Base-by-base conservation (phyloP, 2,888 invertebrate genomes). In the Chalcis sispes region DNA sequence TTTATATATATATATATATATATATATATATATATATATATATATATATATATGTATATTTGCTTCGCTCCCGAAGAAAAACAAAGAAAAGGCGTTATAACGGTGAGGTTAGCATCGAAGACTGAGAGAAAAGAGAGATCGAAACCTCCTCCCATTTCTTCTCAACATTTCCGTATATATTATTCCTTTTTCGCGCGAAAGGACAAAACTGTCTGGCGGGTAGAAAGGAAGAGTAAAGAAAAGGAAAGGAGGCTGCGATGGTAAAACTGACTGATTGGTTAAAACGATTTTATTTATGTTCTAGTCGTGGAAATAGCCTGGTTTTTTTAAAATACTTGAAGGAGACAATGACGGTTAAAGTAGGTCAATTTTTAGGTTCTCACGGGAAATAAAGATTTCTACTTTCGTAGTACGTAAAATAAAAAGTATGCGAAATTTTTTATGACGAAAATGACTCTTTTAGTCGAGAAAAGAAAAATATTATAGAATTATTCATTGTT, bases 351-450 rank as follows among this genome's bases (percentile, higher is more conserved):
- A 32, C 25, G 23, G 32, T 54, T 42, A 10, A 62, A 72, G 42
- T 62, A 20, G 71, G 52, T 61, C 42, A 46, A 72, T 64, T 62
- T 46, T 23, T n/a, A 42, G 15, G 15, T 42, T 20, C 54, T 23
- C 27, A 32, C 5, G 42, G 71, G 71, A 72, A 64, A 72, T 69
- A 50, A 61, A 40, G 46, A 72, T 64, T 72, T 64, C 29, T 62
- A 59, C 64, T 72, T 69, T 69, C 67, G 32, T 67, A 42, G 20
- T 10, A 23, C 7, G 32, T 23, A 20, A 18, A 40, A 15, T 7
- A 36, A 7, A 36, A 36, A 10, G 10, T 36, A 36, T 36, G 10
- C 4, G 36, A 36, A 10, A 36, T 36, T 36, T n/a, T n/a, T n/a
- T n/a, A n/a, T n/a, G n/a, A n/a, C n/a, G n/a, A n/a, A n/a, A n/a